phyloP scores from a whole-genome alignment of 2,888 invertebrate genomes.

The Euproctis similis region DNA sequence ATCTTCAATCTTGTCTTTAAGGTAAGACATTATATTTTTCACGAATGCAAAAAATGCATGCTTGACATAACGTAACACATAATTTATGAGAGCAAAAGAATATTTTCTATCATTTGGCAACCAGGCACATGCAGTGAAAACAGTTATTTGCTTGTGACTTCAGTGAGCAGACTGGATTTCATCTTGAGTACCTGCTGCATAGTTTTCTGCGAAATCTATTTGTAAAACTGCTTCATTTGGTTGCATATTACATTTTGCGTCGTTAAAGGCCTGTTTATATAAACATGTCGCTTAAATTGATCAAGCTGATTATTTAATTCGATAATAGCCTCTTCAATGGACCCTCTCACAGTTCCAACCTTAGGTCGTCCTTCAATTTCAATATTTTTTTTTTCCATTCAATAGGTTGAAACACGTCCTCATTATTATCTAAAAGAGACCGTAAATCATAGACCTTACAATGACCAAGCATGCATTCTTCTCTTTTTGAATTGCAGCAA shows the following conservation, averaged over 20 bases:
- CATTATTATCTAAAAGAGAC: neutral
- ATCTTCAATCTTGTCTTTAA: too few species aligned
- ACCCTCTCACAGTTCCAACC: neutral
- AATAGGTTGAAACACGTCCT: neutral
- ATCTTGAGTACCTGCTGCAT: constrained; percentile 5
- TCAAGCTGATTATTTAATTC: constrained; percentile 1
- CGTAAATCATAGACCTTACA: neutral
- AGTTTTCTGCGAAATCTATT: constrained; percentile 13
- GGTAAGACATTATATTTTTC: too few species aligned
- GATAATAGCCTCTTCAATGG: neutral
- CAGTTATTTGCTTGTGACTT: constrained; percentile 4
- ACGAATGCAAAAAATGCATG: too few species aligned
- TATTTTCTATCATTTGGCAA: too few species aligned
- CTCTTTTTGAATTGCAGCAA: constrained; percentile 4
- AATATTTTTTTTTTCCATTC: constrained; percentile 1
- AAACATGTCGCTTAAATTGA: neutral
- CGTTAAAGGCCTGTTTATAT: constrained; percentile 1
- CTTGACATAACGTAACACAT: too few species aligned
- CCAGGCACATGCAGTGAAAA: neutral
- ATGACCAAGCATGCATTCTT: constrained; percentile 3
- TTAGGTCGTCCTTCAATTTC: constrained; percentile 1
- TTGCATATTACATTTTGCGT: neutral
- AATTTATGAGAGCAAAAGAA: too few species aligned
- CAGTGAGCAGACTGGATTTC: constrained; percentile 10
- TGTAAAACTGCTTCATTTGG: constrained; percentile 5